Evolutionary conservation across 1,140 invertebrate species (phyloP).

Genomic region (Goniozus legneri): DNA sequence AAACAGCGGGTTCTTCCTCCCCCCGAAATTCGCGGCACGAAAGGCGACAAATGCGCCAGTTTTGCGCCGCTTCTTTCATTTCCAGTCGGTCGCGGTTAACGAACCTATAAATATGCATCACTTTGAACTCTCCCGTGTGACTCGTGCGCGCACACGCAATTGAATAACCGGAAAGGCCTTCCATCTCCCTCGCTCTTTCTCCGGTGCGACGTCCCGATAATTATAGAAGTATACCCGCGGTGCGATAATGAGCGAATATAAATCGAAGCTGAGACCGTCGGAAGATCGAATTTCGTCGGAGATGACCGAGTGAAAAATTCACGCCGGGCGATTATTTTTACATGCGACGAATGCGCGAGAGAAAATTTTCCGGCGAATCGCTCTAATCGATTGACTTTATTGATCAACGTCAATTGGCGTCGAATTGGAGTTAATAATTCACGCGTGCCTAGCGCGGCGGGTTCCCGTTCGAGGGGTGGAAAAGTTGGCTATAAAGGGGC

Average conservation of each 20-base stretch:
- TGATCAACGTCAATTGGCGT: too few species aligned
- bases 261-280: too few species aligned
- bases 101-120: slow-evolving; percentile 43
- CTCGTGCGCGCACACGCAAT: slow-evolving; percentile 21
- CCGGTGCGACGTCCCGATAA: slow-evolving; percentile 30
- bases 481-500: not conserved
- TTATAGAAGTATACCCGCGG: slow-evolving; percentile 12
- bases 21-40: too few species aligned
- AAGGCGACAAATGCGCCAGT: not conserved
- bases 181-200: not conserved
- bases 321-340: too few species aligned
- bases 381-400: too few species aligned
- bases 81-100: slow-evolving; percentile 17
- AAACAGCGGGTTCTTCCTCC: too few species aligned
- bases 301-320: too few species aligned
- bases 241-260: slow-evolving; percentile 18
- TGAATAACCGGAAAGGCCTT: slow-evolving; percentile 31
- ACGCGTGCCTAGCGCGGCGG: too few species aligned
- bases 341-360: not conserved
- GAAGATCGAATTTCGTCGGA: too few species aligned
- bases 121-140: slow-evolving; percentile 33
- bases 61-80: slow-evolving; percentile 23
- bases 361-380: too few species aligned
- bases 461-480: not conserved
- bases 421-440: not conserved